Percentiles rank a stretch among this genome's conserved stretches.
These are phyloP conservation scores for Alosa sapidissima DNA, from an alignment of 2,797 vertebrate genomes.

Conservation along the genomic window DNA sequence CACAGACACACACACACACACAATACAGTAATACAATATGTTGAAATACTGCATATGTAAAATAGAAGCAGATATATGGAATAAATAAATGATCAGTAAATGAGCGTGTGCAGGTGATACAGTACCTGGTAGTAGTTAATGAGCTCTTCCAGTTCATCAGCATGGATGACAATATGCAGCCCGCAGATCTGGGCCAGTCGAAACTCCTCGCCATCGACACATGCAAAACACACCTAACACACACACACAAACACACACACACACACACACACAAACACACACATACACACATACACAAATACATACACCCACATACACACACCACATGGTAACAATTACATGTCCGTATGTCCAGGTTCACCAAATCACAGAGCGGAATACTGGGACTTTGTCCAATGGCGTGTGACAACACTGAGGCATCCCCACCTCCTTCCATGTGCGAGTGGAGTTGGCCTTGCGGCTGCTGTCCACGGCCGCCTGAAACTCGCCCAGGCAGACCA, in stretches of 20 bases:
- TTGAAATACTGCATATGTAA: not conserved
- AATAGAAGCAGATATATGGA: not conserved
- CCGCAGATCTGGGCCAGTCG: constrained; percentile 91
- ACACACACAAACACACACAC: constrained; percentile 11
- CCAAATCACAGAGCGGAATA: not conserved
- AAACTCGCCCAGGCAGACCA: constrained; percentile 91
- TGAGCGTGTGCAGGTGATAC: not conserved
- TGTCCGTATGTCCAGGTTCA: not conserved
- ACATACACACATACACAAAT: not conserved
- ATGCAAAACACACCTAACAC: constrained; percentile 89
- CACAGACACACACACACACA: not conserved
- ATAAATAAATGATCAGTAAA: too few species aligned
- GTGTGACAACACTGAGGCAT: not conserved
- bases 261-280: not conserved
- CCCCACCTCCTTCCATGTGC: constrained; percentile 90
- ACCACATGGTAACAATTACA: not conserved
- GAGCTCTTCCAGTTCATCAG: constrained; percentile 92
- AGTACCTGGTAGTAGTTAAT: constrained; percentile 92
- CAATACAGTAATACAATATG: not conserved
- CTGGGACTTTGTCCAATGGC: not conserved
- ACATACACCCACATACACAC: not conserved
- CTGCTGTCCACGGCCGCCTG: constrained; percentile 92
- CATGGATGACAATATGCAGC: constrained; percentile 91
- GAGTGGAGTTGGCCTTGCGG: constrained; percentile 90
- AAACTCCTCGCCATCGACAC: constrained; percentile 91